Base-by-base conservation (phyloP, 2,797 vertebrate genomes). In the Prionace glauca region DNA sequence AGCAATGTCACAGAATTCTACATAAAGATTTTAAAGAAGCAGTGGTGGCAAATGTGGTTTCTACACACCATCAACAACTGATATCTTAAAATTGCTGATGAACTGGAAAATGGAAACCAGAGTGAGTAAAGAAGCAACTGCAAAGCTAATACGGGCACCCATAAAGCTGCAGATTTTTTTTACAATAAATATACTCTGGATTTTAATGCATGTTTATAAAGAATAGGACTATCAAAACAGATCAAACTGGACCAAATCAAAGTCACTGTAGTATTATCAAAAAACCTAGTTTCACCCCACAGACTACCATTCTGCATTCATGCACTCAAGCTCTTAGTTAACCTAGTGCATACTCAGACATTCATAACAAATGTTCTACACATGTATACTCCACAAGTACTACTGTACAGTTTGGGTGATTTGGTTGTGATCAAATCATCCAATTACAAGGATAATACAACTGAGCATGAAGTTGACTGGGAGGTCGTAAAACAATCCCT, bases 381-480 rank as follows among this genome's bases (percentile, higher is more conserved):
- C 11, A 91, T 91, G 60, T 32, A n/a, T n/a, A 41, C 20, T 36
- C 22, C n/a, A n/a, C 22, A 67, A n/a, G 60, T 32, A 91, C 65
- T 22, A 20, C 62, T 92, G 62, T 8, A 67, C 20, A 41, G 18
- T 92, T 92, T 41, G n/a, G 36, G 90, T 92, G n/a, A 92, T 92
- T 62, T n/a, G 14, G 60, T 91, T 67, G 90, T 92, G 90, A 92
- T 92, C n/a, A 18, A 41, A 92, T 92, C 62, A 92, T 92, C 62
- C 90, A 92, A 41, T 92, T 67, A 67, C n/a, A 92, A n/a, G 65
- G 65, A n/a, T 67, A 92, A 67, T 67, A 69, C 90, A 36, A 69
- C 20, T 92, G 18, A 62, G 29, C 56, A 91, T 91, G 29, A 62
- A n/a, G 69, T 67, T 92, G 90, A 92, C 65, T 69, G 8, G 62